Conservation (phyloP, 1,140 invertebrate genomes). For the Macrobrachium nipponense region DNA sequence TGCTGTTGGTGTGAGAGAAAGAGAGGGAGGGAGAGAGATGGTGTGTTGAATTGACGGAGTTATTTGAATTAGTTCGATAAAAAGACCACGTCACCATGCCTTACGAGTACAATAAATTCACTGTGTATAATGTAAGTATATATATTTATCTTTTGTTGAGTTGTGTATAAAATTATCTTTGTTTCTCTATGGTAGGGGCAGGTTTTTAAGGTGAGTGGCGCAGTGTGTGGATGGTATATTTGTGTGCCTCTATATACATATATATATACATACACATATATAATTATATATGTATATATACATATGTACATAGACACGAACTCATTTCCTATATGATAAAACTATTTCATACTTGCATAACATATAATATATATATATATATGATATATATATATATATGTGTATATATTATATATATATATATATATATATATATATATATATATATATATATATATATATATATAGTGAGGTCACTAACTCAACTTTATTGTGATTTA, state of each 20-base stretch:
- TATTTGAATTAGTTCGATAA: too few species aligned
- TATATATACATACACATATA: slow-evolving; percentile 44
- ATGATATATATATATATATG: slow-evolving; percentile 28
- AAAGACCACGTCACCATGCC: too few species aligned
- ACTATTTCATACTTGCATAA: too few species aligned
- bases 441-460: slow-evolving; percentile 28
- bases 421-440: slow-evolving; percentile 48
- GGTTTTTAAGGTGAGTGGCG: too few species aligned
- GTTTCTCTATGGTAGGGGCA: too few species aligned
- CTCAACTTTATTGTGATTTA: not conserved
- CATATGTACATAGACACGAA: slow-evolving; percentile 20
- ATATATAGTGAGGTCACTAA: slow-evolving; percentile 17
- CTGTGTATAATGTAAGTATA: not conserved
- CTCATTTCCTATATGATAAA: too few species aligned
- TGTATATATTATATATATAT: slow-evolving; percentile 28
- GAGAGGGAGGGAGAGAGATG: too few species aligned
- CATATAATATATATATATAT: slow-evolving; percentile 33
- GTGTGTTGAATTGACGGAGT: too few species aligned
- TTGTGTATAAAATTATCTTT: not conserved
- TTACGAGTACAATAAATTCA: not conserved
- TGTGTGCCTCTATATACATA: not conserved
- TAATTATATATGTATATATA: slow-evolving; percentile 30
- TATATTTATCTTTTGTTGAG: not conserved
- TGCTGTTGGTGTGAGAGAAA: too few species aligned
- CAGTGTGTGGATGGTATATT: not conserved